These are phyloP conservation scores for Atrichornis clamosus DNA, from an alignment of 2,113 vertebrate genomes.

Conservation along the genomic window DNA sequence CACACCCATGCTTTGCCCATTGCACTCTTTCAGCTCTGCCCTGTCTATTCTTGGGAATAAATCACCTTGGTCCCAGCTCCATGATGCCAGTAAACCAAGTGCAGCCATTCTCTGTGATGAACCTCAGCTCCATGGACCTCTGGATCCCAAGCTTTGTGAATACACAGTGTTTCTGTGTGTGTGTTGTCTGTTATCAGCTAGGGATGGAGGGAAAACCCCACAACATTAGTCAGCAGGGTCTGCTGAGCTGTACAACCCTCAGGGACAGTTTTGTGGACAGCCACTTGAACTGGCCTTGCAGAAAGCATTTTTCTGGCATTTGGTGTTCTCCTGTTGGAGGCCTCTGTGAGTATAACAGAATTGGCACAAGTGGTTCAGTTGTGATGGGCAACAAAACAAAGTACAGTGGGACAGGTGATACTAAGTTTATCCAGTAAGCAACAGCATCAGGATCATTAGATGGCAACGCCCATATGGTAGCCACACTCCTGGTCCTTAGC, in stretches of 20 bases:
- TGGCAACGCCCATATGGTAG: fast-evolving
- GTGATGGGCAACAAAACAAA: not conserved
- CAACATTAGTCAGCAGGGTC: not conserved
- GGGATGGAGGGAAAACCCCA: not conserved
- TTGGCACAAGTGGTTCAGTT: not conserved
- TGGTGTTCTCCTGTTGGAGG: not conserved
- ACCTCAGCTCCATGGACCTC: not conserved
- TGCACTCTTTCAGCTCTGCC: not conserved
- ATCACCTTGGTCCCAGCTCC: not conserved
- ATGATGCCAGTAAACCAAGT: not conserved
- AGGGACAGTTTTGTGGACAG: not conserved
- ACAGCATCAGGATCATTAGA: not conserved
- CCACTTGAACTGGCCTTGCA: not conserved
- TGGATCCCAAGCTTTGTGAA: fast-evolving
- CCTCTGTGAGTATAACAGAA: not conserved
- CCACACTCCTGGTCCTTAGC: not conserved
- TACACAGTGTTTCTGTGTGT: not conserved
- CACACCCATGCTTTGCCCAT: too few species aligned
- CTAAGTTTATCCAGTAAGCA: not conserved
- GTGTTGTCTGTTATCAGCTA: not conserved
- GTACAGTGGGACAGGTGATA: not conserved
- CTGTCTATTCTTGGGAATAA: not conserved
- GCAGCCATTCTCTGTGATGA: not conserved
- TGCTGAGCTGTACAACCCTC: not conserved
- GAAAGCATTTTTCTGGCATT: not conserved